Base-by-base conservation (phyloP, 2,888 invertebrate species). In the Sesia apiformis region DNA sequence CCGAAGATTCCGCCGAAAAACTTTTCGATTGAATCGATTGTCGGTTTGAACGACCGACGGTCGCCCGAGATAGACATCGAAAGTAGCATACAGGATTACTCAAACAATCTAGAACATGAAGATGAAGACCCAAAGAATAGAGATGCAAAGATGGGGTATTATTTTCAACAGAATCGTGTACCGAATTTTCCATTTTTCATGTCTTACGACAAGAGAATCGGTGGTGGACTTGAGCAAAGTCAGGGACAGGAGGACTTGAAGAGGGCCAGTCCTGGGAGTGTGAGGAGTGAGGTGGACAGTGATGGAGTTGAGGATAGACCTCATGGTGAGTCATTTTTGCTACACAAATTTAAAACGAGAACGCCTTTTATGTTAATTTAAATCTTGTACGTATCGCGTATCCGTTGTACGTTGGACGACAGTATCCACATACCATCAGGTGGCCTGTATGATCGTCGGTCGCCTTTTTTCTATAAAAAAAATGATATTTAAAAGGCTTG, bases 11-110 rank as follows among this genome's bases (percentile, higher is more conserved):
- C 91, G 52, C 90, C 92, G 39, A 91, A 91, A 61, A 92, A 92
- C 56, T 92, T 92, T 68, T 92, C 92, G 0, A 92, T 92, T n/a
- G 92, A 92, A 76, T 92, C 92, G 42, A 86, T 92, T 53, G 92
- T 92, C 0, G 90, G 90, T 0, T 62, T 88, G 4, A 81, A 69
- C 55, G 77, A 83, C 23, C 65, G 82, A 1, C 66, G 85, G 53
- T 86, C 86, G 2, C 89, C 88, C 0, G 89, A 87, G 61, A 89
- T 89, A 64, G 89, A 89, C 70, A 88, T 89, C 0, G 89, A 89
- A 53, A 87, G 80, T 39, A 81, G 76, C 6, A 81, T 87, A 38
- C 81, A 84, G 57, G 87, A 88, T 58, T 87, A 80, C 55, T 70
- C 76, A 0, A 67, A 59, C 0, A 68, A 67, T 5, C 73, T 76